Evolutionary conservation across 1,140 invertebrate species (phyloP).

Genomic region (Armadillidium nasatum): DNA sequence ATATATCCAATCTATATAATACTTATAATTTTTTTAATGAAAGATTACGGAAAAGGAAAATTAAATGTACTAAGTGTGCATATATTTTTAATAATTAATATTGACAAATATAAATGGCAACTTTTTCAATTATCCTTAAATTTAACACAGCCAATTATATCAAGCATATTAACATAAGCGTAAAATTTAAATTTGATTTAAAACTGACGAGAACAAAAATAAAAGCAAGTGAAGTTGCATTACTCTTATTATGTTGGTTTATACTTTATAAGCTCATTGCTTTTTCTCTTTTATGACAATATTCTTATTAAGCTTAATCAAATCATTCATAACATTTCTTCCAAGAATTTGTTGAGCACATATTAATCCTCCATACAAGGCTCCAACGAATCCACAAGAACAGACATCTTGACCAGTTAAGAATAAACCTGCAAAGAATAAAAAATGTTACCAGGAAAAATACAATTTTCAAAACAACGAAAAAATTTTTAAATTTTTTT

Average conservation of each 20-base stretch:
- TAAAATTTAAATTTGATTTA: not conserved
- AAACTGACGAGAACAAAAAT: not conserved
- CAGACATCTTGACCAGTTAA: slow-evolving; percentile 51
- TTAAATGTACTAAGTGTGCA: no score
- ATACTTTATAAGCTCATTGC: not conserved
- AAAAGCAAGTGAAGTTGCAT: not conserved
- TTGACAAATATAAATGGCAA: no score
- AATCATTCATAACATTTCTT: slow-evolving; percentile 49
- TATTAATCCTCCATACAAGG: slow-evolving; percentile 49
- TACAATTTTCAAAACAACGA: no score
- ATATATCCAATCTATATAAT: no score
- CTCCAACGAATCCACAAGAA: slow-evolving; percentile 50
- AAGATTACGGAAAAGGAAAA: no score
- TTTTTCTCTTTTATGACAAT: not conserved
- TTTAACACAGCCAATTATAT: no score
- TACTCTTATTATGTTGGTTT: not conserved
- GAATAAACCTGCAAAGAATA: slow-evolving; percentile 42
- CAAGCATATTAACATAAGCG: not conserved
- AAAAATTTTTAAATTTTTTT: no score
- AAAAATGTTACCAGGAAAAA: no score
- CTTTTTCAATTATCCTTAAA: no score
- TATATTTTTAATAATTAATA: no score
- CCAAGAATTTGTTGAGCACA: slow-evolving; percentile 49
- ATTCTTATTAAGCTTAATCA: slow-evolving; percentile 39
- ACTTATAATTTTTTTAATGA: no score